phyloP scores from a whole-genome alignment of 2,113 vertebrate genomes.

The Tragelaphus buxtoni region DNA sequence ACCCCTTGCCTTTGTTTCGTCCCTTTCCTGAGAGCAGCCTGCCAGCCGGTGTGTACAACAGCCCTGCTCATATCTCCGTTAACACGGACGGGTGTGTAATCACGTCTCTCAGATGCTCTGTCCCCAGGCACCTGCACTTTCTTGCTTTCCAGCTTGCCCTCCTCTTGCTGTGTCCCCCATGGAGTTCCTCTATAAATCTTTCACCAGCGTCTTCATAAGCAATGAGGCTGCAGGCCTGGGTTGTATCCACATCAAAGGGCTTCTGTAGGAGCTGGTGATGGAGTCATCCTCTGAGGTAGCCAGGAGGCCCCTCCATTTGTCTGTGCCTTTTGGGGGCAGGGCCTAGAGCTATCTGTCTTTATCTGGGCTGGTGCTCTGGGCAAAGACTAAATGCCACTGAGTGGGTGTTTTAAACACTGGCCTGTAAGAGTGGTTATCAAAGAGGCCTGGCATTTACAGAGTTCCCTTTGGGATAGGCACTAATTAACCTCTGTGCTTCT shows the following conservation, averaged over 20 bases:
- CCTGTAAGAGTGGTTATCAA: not conserved
- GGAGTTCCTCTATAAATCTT: conserved; percentile 29
- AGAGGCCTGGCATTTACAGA: not conserved
- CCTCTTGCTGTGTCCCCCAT: not conserved
- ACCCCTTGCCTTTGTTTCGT: not conserved
- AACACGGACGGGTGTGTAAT: not conserved
- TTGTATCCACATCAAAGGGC: conserved; percentile 1
- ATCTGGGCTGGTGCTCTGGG: not conserved
- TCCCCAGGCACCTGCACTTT: not conserved
- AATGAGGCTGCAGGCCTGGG: not conserved
- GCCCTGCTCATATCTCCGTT: not conserved
- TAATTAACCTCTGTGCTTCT: not conserved
- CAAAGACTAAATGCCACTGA: not conserved
- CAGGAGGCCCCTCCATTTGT: not conserved
- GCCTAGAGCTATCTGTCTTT: conserved; percentile 4
- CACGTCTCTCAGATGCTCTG: not conserved
- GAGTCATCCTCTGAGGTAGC: not conserved
- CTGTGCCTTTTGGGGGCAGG: not conserved
- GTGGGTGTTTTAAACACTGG: not conserved
- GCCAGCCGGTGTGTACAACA: fast-evolving
- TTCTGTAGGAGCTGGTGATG: not conserved
- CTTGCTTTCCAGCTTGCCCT: not conserved
- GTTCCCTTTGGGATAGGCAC: not conserved
- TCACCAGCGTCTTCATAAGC: not conserved
- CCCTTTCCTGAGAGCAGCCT: not conserved